Evolutionary conservation across 2,113 vertebrate species (phyloP), one percentile per base, ranked within the genome.

Genomic region (Syngnathoides biaculeatus): DNA sequence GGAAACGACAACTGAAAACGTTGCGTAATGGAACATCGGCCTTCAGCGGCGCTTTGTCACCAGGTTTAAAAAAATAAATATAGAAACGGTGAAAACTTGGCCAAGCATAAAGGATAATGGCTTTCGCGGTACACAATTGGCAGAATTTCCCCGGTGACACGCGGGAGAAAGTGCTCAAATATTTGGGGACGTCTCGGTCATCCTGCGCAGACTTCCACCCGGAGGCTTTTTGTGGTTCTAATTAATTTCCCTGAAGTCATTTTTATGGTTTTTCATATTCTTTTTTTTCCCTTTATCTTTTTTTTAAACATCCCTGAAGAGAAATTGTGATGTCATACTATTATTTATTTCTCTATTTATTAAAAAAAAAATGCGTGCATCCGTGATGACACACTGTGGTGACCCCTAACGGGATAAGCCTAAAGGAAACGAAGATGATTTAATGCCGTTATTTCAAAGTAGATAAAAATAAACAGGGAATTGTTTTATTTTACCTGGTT

Each of bases 131-230:
- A 72, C 72, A 79, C 78, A 79, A 79, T 73, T 74, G 73, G 76
- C 79, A 77, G 79, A 87, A 88, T 87, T 83, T 86, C 83, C 86
- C 88, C 13, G 43, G 80, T 83, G 84, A 82, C 78, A 80, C 83
- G 73, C 73, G 65, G 80, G 77, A 80, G 75, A 82, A 81, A 88
- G 84, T 75, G 86, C 73, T 83, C 71, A 85, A 86, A 85, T 84
- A 84, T 83, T 82, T 74, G 74, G 82, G 82, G 85, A 85, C 72
- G 48, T 86, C 72, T 57, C 35, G 66, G 57, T 74, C 75, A 79
- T 87, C 80, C 73, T 59, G 73, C 74, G 75, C 75, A 75, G 72
- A 68, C 66, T 79, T 65, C 71, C 79, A 70, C 76, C 75, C 66
- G 38, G 55, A 85, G 78, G 81, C 76, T 79, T 72, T 83, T 26